Conservation (phyloP, 2,797 vertebrate genomes). For the Myiothlypis coronata region DNA sequence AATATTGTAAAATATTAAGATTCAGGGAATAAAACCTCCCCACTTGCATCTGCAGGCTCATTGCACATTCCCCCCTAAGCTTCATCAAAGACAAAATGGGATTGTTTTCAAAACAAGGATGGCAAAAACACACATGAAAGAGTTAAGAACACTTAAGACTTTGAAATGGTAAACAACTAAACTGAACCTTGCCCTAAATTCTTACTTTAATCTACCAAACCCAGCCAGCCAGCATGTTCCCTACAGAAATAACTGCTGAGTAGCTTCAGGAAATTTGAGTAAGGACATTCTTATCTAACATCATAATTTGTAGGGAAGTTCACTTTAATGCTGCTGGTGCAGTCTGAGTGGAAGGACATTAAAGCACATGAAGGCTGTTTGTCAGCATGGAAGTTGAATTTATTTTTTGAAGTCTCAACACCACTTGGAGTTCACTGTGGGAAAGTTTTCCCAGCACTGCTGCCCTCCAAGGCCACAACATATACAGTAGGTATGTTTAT, state of each 20-base stretch:
- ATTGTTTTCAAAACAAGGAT: conserved; percentile 55
- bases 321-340: conserved; percentile 56
- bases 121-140: conserved; percentile 57
- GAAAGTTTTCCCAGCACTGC: conserved; percentile 46
- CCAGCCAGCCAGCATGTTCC: conserved; percentile 47
- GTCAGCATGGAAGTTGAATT: conserved; percentile 44
- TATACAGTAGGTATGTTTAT: conserved; percentile 58
- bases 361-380: conserved; percentile 36
- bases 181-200: conserved; percentile 65
- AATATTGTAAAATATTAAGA: neutral
- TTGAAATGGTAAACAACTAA: conserved; percentile 62
- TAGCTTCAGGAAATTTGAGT: conserved; percentile 67
- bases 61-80: neutral
- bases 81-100: conserved; percentile 29
- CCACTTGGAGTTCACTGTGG: conserved; percentile 55
- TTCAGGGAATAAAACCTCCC: neutral
- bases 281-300: conserved; percentile 68
- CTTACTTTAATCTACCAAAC: conserved; percentile 62
- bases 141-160: conserved; percentile 59
- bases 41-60: neutral
- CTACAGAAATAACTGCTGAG: conserved; percentile 66
- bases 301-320: conserved; percentile 57
- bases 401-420: conserved; percentile 51
- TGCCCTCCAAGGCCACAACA: conserved; percentile 42
- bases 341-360: conserved; percentile 53